A percentile compares a stretch with the other conserved stretches of the same genome.
Evolutionary conservation across 2,888 invertebrate species (phyloP).

Genomic region (Phalera bucephala): DNA sequence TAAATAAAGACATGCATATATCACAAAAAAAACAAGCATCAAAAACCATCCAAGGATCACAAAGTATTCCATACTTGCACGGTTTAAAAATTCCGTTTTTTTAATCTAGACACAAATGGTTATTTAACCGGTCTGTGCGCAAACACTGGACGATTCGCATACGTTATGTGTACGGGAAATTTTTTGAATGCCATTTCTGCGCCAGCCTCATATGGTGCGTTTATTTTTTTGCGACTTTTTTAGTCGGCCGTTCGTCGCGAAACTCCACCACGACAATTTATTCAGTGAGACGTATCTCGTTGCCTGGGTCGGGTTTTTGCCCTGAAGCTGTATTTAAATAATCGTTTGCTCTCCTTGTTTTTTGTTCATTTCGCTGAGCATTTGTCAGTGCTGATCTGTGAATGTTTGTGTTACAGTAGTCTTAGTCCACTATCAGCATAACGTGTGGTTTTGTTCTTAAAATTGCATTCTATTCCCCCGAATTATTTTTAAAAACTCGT

Average conservation of each 20-base stretch:
- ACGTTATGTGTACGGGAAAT: constrained; percentile 17
- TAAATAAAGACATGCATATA: too few relatives aligned
- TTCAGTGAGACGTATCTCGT: constrained; percentile 58
- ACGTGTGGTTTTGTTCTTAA: too few relatives aligned
- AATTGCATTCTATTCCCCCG: too few relatives aligned
- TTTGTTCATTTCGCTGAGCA: constrained; percentile 15
- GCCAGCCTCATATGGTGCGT: constrained; percentile 35
- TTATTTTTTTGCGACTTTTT: constrained; percentile 23
- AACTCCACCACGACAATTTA: constrained; percentile 53
- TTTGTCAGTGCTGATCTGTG: constrained; percentile 17
- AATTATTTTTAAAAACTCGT: too few relatives aligned
- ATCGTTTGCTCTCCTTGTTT: constrained; percentile 44
- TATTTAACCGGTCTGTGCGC: constrained; percentile 25
- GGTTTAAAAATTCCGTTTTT: constrained; percentile 22
- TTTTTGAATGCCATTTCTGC: constrained; percentile 30
- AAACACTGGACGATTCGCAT: constrained; percentile 27
- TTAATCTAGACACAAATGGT: constrained; percentile 32
- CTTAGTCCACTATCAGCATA: too few relatives aligned
- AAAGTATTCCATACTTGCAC: constrained; percentile 17
- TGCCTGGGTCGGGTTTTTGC: constrained; percentile 37
- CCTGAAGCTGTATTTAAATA: constrained; percentile 60
- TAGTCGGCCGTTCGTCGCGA: constrained; percentile 19
- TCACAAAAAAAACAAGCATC: too few relatives aligned
- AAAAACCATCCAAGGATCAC: not conserved
- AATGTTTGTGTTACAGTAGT: too few relatives aligned